These are phyloP conservation scores for Clinocottus analis DNA, from an alignment of 2,113 vertebrate genomes.

Conservation along the genomic window DNA sequence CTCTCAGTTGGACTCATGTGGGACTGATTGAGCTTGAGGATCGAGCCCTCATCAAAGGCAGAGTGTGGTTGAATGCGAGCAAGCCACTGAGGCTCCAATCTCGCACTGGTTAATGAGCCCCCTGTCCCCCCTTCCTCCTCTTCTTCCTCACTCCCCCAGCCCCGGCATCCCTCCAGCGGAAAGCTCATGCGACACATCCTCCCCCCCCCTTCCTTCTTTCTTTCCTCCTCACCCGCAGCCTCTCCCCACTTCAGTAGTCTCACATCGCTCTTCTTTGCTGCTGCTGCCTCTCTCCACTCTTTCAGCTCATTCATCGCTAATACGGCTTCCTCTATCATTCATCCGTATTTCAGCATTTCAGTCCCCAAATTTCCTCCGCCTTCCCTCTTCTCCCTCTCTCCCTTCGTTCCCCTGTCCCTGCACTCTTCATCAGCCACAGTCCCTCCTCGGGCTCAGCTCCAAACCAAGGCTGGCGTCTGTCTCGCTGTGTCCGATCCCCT, in stretches of 20 bases:
- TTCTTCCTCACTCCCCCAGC: slow-evolving; percentile 44
- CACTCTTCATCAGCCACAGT: slow-evolving; percentile 72
- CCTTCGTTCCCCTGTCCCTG: slow-evolving; percentile 52
- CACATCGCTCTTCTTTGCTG: slow-evolving; percentile 20
- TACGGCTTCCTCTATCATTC: slow-evolving; percentile 43
- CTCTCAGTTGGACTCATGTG: slow-evolving; percentile 83
- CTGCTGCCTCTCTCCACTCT: slow-evolving; percentile 36
- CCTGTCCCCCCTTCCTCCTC: slow-evolving; percentile 49
- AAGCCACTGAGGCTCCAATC: slow-evolving; percentile 84
- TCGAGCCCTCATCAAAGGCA: slow-evolving; percentile 86
- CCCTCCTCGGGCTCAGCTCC: slow-evolving; percentile 75
- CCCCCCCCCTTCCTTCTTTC: slow-evolving; percentile 38
- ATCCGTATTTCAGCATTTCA: slow-evolving; percentile 46
- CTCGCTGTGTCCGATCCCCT: slow-evolving; percentile 64
- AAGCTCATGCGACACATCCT: slow-evolving; percentile 37
- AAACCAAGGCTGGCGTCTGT: slow-evolving; percentile 78
- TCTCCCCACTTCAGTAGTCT: slow-evolving; percentile 46
- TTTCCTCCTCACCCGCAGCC: slow-evolving; percentile 35
- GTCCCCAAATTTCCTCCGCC: slow-evolving; percentile 21
- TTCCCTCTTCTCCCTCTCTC: slow-evolving; percentile 34
- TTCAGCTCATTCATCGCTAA: slow-evolving; percentile 41
- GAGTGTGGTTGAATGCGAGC: slow-evolving; percentile 84
- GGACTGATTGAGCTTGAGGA: slow-evolving; percentile 86
- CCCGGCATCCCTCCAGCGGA: slow-evolving; percentile 55
- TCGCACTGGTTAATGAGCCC: slow-evolving; percentile 85